Base-by-base conservation (phyloP, 2,797 vertebrate genomes). In the Kryptolebias ocellatus region DNA sequence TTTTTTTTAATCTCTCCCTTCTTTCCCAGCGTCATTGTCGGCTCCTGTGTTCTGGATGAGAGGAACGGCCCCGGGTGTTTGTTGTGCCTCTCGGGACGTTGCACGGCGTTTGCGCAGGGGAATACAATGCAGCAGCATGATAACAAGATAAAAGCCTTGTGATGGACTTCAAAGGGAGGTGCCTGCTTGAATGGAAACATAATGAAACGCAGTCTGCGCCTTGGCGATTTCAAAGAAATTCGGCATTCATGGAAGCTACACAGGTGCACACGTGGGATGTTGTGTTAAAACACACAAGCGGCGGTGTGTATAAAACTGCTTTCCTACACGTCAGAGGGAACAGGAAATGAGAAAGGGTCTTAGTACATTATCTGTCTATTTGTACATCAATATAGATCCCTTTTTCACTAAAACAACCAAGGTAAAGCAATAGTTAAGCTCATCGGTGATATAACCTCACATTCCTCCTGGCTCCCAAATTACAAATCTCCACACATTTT, bases 121-220 rank as follows among this genome's bases (percentile, higher is more conserved):
- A 86, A 86, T 87, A 89, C 86, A 90, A 86, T 80, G 79, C 87
- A 87, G 86, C 82, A 90, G 89, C 89, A 81, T 79, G 83, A 91
- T 89, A 87, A 90, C 87, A 89, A 89, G 89, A 93, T 90, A 91
- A 92, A 91, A 89, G 86, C 82, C 79, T 70, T 0, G 66, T 64
- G 87, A 65, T 28, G 88, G 87, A 86, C 88, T 87, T 91, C 90
- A 92, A 92, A 91, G 90, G 17, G 11, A 49, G 67, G 27, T 53
- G 31, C 50, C 59, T 54, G 76, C 76, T 70, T 76, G 70, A 80
- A 84, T 56, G 67, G 76, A 64, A 71, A 73, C 68, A 2, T 65
- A 37, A 51, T 44, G 76, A 82, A 60, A 60, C 69, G 15, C 60
- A 29, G 55, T 75, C 70, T 60, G 62, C 4, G 29, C 74, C 60